phyloP scores from a whole-genome alignment of 2,113 vertebrate genomes.

The Dendropsophus ebraccatus region DNA sequence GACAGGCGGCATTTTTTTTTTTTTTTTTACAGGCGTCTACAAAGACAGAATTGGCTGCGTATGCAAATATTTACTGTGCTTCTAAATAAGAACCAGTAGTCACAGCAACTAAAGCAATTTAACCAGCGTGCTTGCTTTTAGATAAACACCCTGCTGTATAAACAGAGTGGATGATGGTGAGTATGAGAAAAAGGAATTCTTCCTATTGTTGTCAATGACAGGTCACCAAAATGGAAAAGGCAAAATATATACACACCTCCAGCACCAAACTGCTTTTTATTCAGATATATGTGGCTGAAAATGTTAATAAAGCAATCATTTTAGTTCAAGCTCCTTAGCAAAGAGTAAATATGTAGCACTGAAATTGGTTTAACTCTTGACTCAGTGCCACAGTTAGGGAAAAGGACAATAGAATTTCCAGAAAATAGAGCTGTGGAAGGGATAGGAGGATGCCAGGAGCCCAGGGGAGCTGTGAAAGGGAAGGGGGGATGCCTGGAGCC shows the following conservation, averaged over 20 bases:
- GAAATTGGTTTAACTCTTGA: too few relatives aligned
- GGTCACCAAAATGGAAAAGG: not conserved
- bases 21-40: not conserved
- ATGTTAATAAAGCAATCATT: not conserved
- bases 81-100: conserved; percentile 42
- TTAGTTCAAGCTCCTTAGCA: not conserved
- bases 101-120: conserved; percentile 52
- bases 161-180: not conserved
- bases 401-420: too few relatives aligned
- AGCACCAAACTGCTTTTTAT: not conserved
- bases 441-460: too few relatives aligned
- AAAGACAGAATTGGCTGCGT: conserved; percentile 14
- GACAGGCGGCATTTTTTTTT: not conserved
- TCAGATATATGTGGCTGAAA: not conserved
- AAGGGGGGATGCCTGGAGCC: too few relatives aligned
- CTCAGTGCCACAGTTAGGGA: too few relatives aligned
- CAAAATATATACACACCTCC: not conserved
- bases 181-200: conserved; percentile 6
- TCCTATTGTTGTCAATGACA: conserved; percentile 20
- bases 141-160: conserved; percentile 21
- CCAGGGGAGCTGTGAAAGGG: too few relatives aligned
- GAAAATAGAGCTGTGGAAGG: too few relatives aligned
- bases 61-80: conserved; percentile 46
- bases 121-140: conserved; percentile 7
- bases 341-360: not conserved